Evolutionary conservation across 2,888 invertebrate species (phyloP), one percentile per base, ranked within the genome.

Genomic region (Nomada hirtipes): DNA sequence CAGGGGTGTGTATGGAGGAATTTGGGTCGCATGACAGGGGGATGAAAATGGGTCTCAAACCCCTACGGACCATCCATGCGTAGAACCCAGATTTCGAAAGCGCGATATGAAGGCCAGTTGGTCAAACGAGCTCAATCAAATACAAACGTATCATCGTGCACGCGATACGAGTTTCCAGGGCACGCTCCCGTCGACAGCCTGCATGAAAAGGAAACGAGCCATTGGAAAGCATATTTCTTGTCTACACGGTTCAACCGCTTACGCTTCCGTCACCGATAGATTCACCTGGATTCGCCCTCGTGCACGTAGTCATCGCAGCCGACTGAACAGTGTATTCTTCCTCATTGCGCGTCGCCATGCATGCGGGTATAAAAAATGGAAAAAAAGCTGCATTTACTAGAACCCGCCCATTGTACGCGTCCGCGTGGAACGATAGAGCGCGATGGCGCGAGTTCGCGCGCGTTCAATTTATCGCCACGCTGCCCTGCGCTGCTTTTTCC

Each of bases 391-490:
- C 71, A 20, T 67, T 44, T 63, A 63, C 0, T 52, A 72, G 72
- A 67, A 50, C 23, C 42, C 29, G 47, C 1, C 13, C n/a, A 11
- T 42, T n/a, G 53, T 26, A 11, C 20, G 52, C 55, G 60, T 68
- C n/a, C 13, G 18, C 42, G 42, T 10, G 20, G 11, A 23, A 53
- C 23, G 23, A 53, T 59, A 60, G 65, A 70, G 59, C 44, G 53
- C 53, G 47, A 61, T 4, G 67, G 36, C 55, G 50, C 4, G 50
- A 29, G 60, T 67, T 57, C 44, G 52, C 23, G 13, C 20, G 42
- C 26, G 64, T 26, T 44, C 26, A 36, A 57, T 79, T 82, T 70
- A 61, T 74, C 47, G 42, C 3, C 18, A 20, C 20, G 53, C 36
- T 36, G 36, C 36, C 36, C 36, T 0, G 10, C 2, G 36, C 2